Evolutionary conservation across 1,140 invertebrate genomes (phyloP).

Genomic region (Zaprionus tsacasi): DNA sequence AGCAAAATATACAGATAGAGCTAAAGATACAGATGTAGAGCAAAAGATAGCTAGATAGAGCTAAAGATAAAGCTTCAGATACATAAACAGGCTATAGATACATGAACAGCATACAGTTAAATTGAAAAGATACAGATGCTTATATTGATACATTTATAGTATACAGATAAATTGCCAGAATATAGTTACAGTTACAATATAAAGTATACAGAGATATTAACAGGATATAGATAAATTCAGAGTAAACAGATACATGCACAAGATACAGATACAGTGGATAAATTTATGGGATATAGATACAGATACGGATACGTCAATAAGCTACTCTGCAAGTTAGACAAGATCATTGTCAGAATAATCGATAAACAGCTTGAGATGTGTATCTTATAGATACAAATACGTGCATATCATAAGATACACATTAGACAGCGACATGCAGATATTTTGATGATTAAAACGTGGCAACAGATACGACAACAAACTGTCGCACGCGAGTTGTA

Average conservation of each 20-base stretch:
- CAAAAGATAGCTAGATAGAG: neutral
- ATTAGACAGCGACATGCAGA: neutral
- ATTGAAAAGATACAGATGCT: too few relatives aligned
- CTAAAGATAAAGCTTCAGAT: neutral
- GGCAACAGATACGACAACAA: constrained; percentile 14
- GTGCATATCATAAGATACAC: neutral
- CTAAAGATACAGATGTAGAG: neutral
- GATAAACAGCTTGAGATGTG: constrained; percentile 19
- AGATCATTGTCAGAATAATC: constrained; percentile 11
- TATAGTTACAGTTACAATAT: too few relatives aligned
- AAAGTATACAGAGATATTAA: neutral
- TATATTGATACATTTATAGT: neutral
- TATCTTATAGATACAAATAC: constrained; percentile 28
- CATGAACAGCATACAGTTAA: neutral
- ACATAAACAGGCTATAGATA: neutral
- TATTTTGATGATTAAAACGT: neutral
- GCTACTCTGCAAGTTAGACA: neutral
- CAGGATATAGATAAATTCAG: too few relatives aligned
- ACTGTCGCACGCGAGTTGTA: neutral
- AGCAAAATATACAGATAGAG: neutral
- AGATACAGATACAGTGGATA: neutral
- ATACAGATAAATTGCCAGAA: neutral
- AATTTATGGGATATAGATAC: too few relatives aligned
- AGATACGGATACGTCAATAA: neutral
- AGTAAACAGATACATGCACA: neutral